Evolutionary conservation across 1,140 invertebrate species (phyloP).

Genomic region (Ceratosolen solmsi): DNA sequence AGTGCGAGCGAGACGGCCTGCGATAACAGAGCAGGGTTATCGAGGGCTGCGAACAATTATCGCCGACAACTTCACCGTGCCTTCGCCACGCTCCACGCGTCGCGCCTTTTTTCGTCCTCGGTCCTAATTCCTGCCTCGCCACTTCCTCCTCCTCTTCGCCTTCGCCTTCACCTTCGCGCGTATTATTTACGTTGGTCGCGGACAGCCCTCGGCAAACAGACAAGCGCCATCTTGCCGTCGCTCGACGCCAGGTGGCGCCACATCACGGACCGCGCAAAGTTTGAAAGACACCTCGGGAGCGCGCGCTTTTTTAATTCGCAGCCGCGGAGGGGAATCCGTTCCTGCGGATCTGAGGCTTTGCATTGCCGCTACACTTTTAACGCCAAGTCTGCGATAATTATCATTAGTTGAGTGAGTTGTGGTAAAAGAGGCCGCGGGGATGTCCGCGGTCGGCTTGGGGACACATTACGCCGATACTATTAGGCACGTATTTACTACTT

Average conservation of each 20-base stretch:
- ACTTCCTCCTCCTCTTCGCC: constrained; percentile 51
- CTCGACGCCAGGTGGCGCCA: constrained; percentile 54
- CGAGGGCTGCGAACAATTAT: neutral
- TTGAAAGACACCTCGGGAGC: neutral
- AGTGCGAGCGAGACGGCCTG: neutral
- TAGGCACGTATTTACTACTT: too few relatives aligned
- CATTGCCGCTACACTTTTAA: neutral
- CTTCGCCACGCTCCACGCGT: neutral
- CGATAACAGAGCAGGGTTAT: neutral
- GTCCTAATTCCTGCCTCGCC: constrained; percentile 29
- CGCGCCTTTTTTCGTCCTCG: neutral
- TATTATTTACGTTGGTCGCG: constrained; percentile 67
- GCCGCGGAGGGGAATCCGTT: neutral
- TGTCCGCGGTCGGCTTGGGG: too few relatives aligned
- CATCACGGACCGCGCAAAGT: constrained; percentile 52
- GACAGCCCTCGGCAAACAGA: constrained; percentile 67
- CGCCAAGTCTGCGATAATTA: too few relatives aligned
- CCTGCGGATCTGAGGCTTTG: neutral
- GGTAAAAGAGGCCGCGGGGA: too few relatives aligned
- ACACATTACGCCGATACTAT: too few relatives aligned
- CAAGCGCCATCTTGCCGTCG: constrained; percentile 68
- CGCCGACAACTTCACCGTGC: neutral
- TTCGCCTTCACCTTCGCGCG: constrained; percentile 54
- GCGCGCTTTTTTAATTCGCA: constrained; percentile 25
- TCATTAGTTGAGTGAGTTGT: too few relatives aligned